Evolutionary conservation across 2,797 vertebrate species (phyloP).

Genomic region (Aselliscus stoliczkanus): DNA sequence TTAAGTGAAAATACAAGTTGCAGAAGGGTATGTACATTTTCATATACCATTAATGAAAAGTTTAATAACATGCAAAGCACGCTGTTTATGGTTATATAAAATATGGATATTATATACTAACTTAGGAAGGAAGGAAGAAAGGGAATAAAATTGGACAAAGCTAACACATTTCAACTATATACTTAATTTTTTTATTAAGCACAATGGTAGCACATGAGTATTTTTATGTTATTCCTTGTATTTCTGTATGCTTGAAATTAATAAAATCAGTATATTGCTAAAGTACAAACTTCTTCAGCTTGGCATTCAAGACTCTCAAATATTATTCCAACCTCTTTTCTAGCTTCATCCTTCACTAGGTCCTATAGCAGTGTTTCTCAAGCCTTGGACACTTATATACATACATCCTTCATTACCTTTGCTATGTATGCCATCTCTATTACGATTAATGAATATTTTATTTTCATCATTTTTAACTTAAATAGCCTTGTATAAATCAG

Average conservation of each 20-base stretch:
- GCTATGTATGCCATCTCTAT: background rate
- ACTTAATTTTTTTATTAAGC: background rate
- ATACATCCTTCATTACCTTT: background rate
- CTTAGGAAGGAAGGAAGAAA: background rate
- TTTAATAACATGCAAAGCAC: background rate
- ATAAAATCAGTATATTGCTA: background rate
- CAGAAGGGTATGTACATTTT: background rate
- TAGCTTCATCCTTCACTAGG: background rate
- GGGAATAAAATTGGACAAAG: background rate
- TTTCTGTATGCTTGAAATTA: background rate
- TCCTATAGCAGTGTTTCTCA: background rate
- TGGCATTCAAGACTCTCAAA: background rate
- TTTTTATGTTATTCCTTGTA: background rate
- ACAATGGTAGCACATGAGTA: background rate
- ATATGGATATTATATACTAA: background rate
- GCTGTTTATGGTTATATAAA: background rate
- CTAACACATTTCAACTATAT: background rate
- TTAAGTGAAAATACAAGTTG: background rate
- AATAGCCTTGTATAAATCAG: background rate
- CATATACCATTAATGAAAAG: background rate
- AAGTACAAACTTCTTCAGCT: background rate
- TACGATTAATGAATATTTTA: background rate
- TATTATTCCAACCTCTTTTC: background rate
- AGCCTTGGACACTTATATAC: background rate
- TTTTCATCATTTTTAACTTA: slow-evolving; percentile 27